Percentiles rank a stretch among this genome's conserved stretches.
phyloP scores from a whole-genome alignment of 2,113 vertebrate genomes.

The Uria lomvia region DNA sequence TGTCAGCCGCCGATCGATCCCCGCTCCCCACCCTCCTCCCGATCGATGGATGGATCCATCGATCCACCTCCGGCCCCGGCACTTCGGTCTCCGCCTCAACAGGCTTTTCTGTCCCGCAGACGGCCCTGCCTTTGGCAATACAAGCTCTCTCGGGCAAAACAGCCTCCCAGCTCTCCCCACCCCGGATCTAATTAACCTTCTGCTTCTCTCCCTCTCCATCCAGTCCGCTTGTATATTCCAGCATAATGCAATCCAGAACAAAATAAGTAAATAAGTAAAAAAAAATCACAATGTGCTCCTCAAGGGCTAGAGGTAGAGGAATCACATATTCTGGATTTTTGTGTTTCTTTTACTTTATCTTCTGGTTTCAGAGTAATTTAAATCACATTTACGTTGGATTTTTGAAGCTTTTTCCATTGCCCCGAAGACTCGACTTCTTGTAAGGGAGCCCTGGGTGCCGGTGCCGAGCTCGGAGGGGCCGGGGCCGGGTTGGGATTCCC shows the following conservation, averaged over 20 bases:
- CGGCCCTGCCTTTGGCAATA: neutral
- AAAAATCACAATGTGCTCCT: neutral
- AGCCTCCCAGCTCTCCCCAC: neutral
- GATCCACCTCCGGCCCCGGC: neutral
- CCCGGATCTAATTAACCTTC: neutral
- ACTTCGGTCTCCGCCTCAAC: fast-evolving
- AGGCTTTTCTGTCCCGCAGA: neutral
- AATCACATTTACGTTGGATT: neutral
- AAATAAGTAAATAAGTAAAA: neutral
- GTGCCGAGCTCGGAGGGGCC: neutral
- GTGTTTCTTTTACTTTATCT: neutral
- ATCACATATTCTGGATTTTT: fast-evolving
- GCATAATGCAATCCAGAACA: neutral
- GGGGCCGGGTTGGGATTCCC: neutral
- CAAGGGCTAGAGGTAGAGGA: neutral
- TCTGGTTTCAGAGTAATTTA: neutral
- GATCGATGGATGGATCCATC: fast-evolving
- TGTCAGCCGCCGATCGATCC: neutral
- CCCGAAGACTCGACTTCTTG: fast-evolving
- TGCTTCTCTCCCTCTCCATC: neutral
- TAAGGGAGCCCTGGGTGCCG: neutral
- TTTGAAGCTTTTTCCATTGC: neutral
- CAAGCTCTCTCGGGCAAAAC: fast-evolving
- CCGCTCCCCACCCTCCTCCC: neutral
- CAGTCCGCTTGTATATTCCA: neutral